phyloP scores from a whole-genome alignment of 2,113 vertebrate species.

The Hydropotes inermis region DNA sequence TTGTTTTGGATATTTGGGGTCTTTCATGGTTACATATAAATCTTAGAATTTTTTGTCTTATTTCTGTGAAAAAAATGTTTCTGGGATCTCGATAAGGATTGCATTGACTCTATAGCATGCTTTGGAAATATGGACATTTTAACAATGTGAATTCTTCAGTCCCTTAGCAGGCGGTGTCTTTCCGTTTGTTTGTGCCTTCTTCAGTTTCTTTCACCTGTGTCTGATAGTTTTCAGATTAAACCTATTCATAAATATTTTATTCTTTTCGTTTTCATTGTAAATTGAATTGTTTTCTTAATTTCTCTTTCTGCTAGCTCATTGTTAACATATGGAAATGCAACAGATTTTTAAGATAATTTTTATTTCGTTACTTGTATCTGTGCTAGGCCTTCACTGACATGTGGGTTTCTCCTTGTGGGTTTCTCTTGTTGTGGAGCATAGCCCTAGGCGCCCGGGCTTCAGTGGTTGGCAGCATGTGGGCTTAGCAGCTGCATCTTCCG shows the following conservation, averaged over 20 bases:
- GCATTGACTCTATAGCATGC: not conserved
- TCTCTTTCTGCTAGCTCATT: not conserved
- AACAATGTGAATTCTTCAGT: not conserved
- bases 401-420: not conserved
- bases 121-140: not conserved
- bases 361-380: not conserved
- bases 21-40: not conserved
- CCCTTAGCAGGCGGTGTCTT: not conserved
- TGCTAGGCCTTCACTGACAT: not conserved
- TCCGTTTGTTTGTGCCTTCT: not conserved
- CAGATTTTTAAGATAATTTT: not conserved
- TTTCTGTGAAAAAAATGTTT: not conserved
- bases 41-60: not conserved
- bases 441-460: not conserved
- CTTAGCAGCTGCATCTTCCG: rapidly evolving
- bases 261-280: not conserved
- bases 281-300: not conserved
- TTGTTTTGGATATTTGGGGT: not conserved
- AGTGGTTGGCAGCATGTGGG: not conserved
- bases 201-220: not conserved
- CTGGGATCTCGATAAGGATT: not conserved
- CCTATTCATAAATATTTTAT: not conserved
- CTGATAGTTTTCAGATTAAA: not conserved
- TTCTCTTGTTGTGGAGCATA: not conserved
- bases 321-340: not conserved